Evolutionary conservation across 2,888 invertebrate species (phyloP).

Genomic region (Macrophya alboannulata): DNA sequence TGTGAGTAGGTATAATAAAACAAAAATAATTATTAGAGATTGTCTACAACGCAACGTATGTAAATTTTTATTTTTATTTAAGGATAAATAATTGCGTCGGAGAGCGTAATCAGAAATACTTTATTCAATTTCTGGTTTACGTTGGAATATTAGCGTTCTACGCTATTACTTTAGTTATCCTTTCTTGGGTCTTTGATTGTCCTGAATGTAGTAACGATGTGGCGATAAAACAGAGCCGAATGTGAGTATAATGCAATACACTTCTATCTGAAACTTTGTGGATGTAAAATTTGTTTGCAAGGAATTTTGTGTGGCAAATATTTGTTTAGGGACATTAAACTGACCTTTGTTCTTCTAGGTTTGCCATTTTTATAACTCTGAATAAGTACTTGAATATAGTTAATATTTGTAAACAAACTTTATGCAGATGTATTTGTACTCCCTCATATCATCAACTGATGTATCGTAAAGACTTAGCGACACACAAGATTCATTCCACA

Average conservation of each 20-base stretch:
- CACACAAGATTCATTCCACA: too few relatives aligned
- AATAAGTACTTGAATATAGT: background rate
- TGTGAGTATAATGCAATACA: constrained; percentile 82
- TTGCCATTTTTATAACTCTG: background rate
- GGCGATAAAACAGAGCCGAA: constrained; percentile 87
- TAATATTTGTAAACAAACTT: too few relatives aligned
- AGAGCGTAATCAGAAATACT: constrained; percentile 95
- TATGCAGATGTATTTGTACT: background rate
- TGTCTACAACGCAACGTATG: background rate
- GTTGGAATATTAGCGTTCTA: constrained; percentile 87
- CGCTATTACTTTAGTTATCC: constrained; percentile 86
- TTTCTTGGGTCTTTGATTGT: constrained; percentile 89
- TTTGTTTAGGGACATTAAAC: background rate
- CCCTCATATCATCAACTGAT: background rate
- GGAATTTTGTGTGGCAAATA: background rate
- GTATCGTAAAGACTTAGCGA: too few relatives aligned
- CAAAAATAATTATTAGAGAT: background rate
- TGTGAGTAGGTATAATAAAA: too few relatives aligned
- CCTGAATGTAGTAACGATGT: constrained; percentile 85
- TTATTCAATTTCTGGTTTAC: constrained; percentile 93
- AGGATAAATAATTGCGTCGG: constrained; percentile 97
- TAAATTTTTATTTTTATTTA: constrained; percentile 60
- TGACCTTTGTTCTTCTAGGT: background rate
- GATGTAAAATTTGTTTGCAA: background rate
- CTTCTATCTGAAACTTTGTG: constrained; percentile 53